Conservation (phyloP, 2,888 invertebrate genomes). For the Trachelus iudaicus region DNA sequence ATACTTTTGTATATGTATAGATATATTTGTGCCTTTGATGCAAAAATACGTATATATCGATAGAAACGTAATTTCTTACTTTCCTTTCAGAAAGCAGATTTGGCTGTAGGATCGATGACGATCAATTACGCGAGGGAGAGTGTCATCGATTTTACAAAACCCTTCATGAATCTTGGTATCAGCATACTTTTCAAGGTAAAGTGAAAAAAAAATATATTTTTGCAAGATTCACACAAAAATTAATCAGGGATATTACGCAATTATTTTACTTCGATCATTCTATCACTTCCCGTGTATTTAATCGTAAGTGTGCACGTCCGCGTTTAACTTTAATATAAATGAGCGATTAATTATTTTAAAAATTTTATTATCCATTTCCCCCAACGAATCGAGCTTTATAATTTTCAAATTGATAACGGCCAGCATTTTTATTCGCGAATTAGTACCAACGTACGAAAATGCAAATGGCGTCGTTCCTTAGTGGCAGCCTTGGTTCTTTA, state of each 20-base stretch:
- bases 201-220: not conserved
- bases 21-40: not conserved
- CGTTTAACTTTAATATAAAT: no score
- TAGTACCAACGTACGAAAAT: not conserved
- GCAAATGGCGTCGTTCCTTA: not conserved
- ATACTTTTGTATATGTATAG: no score
- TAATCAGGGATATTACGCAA: no score
- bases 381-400: not conserved
- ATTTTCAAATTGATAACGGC: not conserved
- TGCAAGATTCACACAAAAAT: not conserved
- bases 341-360: no score
- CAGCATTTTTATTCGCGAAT: not conserved
- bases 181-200: slow-evolving; percentile 85
- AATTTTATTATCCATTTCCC: not conserved
- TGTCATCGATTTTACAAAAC: slow-evolving; percentile 92
- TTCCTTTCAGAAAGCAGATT: slow-evolving; percentile 79
- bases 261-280: not conserved
- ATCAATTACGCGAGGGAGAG: slow-evolving; percentile 90
- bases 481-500: not conserved
- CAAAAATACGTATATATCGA: no score
- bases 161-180: slow-evolving; percentile 92
- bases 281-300: not conserved
- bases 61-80: not conserved
- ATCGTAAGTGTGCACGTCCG: no score
- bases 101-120: slow-evolving; percentile 90